Evolutionary conservation across 2,888 invertebrate species (phyloP).

Genomic region (Sphaerophoria rueppellii): DNA sequence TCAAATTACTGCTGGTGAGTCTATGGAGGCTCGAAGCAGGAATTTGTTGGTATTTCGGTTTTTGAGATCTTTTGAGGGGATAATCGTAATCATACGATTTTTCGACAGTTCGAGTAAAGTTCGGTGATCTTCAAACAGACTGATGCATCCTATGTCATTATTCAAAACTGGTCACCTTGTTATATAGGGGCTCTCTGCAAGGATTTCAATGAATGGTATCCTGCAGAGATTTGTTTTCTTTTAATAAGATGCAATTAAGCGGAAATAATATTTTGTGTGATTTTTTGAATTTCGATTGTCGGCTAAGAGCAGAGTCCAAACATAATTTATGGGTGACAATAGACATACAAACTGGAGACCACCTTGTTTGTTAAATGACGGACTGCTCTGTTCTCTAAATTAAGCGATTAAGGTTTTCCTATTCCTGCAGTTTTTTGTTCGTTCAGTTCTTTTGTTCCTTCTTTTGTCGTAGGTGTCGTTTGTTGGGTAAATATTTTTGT

Average conservation of each 20-base stretch:
- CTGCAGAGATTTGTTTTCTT: slow-evolving; percentile 73
- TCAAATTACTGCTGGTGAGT: neutral
- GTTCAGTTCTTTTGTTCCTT: neutral
- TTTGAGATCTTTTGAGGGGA: slow-evolving; percentile 45
- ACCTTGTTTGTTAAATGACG: slow-evolving; percentile 56
- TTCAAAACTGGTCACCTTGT: neutral
- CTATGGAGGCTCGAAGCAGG: slow-evolving; percentile 13
- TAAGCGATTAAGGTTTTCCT: slow-evolving; percentile 28
- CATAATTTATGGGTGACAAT: slow-evolving; percentile 47
- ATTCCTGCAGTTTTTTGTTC: neutral
- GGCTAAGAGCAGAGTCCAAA: slow-evolving; percentile 13
- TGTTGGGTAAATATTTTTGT: slow-evolving; percentile 64
- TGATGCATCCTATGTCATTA: slow-evolving; percentile 56
- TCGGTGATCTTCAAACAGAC: slow-evolving; percentile 67
- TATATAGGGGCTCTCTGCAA: slow-evolving; percentile 47
- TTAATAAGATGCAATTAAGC: slow-evolving; percentile 74
- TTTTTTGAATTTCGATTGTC: slow-evolving; percentile 55
- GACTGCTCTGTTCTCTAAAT: slow-evolving; percentile 43
- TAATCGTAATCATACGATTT: slow-evolving; percentile 51
- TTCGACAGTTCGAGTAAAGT: slow-evolving; percentile 55
- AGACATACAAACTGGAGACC: slow-evolving; percentile 40
- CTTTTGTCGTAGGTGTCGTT: slow-evolving; percentile 56
- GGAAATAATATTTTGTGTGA: slow-evolving; percentile 73
- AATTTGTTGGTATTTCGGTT: slow-evolving; percentile 41
- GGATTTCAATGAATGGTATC: slow-evolving; percentile 64